Conservation (phyloP, 2,797 vertebrate genomes). For the Liparis tanakae region DNA sequence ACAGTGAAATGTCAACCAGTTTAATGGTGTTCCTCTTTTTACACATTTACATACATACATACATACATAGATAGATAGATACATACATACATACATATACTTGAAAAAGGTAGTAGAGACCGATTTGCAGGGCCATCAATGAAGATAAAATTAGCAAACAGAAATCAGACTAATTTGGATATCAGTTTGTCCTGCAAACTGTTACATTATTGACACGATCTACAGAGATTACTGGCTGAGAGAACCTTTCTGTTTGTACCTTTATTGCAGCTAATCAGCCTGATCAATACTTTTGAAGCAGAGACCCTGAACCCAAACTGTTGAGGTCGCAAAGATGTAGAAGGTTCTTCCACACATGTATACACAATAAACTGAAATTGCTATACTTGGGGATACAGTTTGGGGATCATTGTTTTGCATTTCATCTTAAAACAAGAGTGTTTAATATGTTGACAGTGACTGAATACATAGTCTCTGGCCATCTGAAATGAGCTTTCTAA, state of each 20-base stretch:
- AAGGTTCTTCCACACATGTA: not conserved
- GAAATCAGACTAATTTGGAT: not conserved
- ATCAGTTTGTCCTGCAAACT: not conserved
- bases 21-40: not conserved
- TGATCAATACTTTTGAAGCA: slow-evolving; percentile 1
- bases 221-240: not conserved
- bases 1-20: not conserved
- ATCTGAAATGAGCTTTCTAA: not conserved
- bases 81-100: not conserved
- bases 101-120: too few relatives aligned
- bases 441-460: not conserved
- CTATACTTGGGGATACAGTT: not conserved
- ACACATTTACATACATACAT: not conserved
- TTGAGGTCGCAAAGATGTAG: not conserved
- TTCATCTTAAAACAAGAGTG: not conserved
- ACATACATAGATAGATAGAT: too few relatives aligned
- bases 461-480: too few relatives aligned
- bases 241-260: not conserved
- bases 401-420: too few relatives aligned
- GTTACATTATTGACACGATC: not conserved
- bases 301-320: not conserved
- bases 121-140: not conserved
- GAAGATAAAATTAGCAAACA: not conserved
- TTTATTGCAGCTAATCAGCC: not conserved
- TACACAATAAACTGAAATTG: not conserved